Evolutionary conservation across 2,113 vertebrate genomes (phyloP).

Genomic region (Neogale vison): DNA sequence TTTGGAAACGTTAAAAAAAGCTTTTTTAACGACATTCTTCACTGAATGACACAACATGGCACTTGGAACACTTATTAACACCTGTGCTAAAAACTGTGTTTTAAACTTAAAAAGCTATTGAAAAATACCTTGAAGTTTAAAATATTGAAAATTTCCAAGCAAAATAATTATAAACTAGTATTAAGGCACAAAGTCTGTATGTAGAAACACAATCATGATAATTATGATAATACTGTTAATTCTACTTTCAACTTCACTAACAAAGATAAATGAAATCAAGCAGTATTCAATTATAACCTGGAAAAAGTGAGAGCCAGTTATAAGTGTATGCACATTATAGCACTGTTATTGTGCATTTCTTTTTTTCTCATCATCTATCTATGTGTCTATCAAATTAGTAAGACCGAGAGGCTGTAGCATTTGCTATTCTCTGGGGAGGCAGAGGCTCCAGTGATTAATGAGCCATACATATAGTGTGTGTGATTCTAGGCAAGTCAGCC

Average conservation of each 20-base stretch:
- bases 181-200: neutral
- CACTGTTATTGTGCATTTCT: neutral
- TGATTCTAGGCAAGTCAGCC: neutral
- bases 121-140: neutral
- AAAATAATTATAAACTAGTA: neutral
- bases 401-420: neutral
- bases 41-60: neutral
- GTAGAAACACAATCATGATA: neutral
- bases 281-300: neutral
- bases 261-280: neutral
- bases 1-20: neutral
- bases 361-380: neutral
- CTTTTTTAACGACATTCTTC: neutral
- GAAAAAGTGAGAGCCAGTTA: neutral
- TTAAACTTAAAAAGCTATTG: neutral
- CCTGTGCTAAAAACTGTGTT: neutral
- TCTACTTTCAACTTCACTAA: neutral
- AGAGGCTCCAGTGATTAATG: neutral
- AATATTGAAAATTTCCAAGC: neutral
- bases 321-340: neutral
- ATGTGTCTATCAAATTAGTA: neutral
- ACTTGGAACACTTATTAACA: neutral
- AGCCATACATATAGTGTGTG: neutral
- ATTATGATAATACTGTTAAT: neutral
- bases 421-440: neutral